Percentiles rank a stretch among this genome's conserved stretches.
phyloP scores from a whole-genome alignment of 2,797 vertebrate genomes.

The Scolopax bukidnonensis region DNA sequence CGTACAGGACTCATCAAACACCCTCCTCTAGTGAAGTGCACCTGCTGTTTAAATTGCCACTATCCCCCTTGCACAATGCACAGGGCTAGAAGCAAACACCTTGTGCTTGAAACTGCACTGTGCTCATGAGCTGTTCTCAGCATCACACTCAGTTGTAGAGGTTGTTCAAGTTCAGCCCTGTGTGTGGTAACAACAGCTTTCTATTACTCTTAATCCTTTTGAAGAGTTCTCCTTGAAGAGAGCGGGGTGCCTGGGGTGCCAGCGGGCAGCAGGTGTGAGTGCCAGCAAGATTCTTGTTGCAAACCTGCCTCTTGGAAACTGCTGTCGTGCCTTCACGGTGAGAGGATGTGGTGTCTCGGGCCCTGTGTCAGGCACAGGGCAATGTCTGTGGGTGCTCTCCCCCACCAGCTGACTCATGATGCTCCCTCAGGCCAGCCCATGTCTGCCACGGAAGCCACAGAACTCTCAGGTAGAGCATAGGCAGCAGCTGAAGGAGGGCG shows the following conservation, averaged over 20 bases:
- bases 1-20: background rate
- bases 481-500: background rate
- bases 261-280: background rate
- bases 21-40: background rate
- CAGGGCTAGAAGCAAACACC: background rate
- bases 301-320: background rate
- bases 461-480: background rate
- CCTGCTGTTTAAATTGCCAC: background rate
- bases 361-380: background rate
- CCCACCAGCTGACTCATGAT: background rate
- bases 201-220: background rate
- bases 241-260: background rate
- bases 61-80: background rate
- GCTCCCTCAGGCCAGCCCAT: background rate
- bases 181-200: background rate
- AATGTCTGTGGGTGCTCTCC: accelerated
- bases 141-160: background rate
- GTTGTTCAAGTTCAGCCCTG: background rate
- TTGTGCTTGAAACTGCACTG: background rate
- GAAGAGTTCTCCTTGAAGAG: background rate
- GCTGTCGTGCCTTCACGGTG: background rate
- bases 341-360: background rate
- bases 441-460: background rate
- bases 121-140: background rate
- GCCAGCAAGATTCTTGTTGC: background rate